A percentile compares a stretch with the other conserved stretches of the same genome.
Evolutionary conservation across 1,140 invertebrate genomes (phyloP).

Genomic region (Conopomorpha cramerella): DNA sequence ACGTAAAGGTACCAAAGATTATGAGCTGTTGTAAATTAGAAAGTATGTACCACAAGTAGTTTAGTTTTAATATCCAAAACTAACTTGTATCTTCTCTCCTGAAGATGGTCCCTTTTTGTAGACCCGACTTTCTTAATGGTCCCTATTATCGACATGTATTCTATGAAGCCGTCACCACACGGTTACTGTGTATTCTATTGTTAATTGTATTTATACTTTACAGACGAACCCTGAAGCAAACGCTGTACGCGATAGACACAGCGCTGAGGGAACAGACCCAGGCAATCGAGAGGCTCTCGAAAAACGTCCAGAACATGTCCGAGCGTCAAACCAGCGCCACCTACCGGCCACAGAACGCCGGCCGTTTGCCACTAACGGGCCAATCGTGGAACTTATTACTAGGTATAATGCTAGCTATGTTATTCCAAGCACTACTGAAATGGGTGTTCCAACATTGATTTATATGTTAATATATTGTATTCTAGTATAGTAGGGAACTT

Average conservation of each 20-base stretch:
- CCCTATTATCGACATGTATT: too few relatives aligned
- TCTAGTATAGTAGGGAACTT: too few relatives aligned
- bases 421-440: conserved; percentile 33
- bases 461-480: too few relatives aligned
- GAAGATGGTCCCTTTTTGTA: neutral
- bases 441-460: conserved; percentile 44
- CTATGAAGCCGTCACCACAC: too few relatives aligned
- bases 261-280: conserved; percentile 27
- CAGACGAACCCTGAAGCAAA: conserved; percentile 39
- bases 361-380: conserved; percentile 9
- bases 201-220: conserved; percentile 7
- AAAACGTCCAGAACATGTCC: conserved; percentile 18
- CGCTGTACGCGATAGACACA: conserved; percentile 28
- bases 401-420: conserved; percentile 35
- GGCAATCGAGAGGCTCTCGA: conserved; percentile 27
- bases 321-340: conserved; percentile 14
- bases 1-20: too few relatives aligned
- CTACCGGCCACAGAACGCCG: conserved; percentile 13
- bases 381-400: conserved; percentile 38
- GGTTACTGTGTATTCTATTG: too few relatives aligned
- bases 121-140: too few relatives aligned
- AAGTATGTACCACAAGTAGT: too few relatives aligned
- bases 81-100: neutral
- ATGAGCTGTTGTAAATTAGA: neutral
- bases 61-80: too few relatives aligned